Base-by-base conservation (phyloP, 1,140 invertebrate genomes). In the Drosophila watanabei region DNA sequence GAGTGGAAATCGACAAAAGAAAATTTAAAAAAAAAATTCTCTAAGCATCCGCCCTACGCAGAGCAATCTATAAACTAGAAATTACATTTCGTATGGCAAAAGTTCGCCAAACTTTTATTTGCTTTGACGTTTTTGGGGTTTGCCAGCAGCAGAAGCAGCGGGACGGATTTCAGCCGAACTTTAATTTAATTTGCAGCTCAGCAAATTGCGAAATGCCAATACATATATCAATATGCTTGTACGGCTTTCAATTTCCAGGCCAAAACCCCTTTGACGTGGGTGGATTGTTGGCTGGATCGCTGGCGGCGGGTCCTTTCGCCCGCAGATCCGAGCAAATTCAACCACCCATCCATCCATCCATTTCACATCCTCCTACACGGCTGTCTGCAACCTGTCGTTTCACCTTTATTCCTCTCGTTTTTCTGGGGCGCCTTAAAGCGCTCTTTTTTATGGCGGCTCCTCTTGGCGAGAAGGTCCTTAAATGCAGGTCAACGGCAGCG, bases 331-430 rank as follows among this genome's bases (percentile, higher is more conserved):
- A 48, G 41, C 30, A 35, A 59, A 62, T 56, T 76, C 54, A 35
- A 28, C 43, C 39, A 57, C 49, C 58, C 62, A 57, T 71, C 30
- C 46, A 18, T 8, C n/a, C 30, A 33, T 2, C 24, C 24, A 3
- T 24, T 24, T 3, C 3, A 24, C 24, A 24, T 33, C 43, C 43
- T 58, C 7, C 35, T 11, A 52, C 57, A 76, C 73, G 61, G 49
- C 52, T 58, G 70, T 81, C 71, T 81, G 72, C 64, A 64, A 33
- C 72, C 71, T 81, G 79, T 69, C 79, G 70, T 56, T 69, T 81
- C 57, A 65, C 79, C 72, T 82, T 71, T 66, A 61, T 72, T 51
- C 16, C 37, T n/a, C 33, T 46, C 49, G 33, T 30, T 37, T 35
- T 37, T 69, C 39, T 20, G 48, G 33, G 35, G 32, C 45, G 35